Evolutionary conservation across 1,140 invertebrate species (phyloP).

Genomic region (Phthorimaea operculella): DNA sequence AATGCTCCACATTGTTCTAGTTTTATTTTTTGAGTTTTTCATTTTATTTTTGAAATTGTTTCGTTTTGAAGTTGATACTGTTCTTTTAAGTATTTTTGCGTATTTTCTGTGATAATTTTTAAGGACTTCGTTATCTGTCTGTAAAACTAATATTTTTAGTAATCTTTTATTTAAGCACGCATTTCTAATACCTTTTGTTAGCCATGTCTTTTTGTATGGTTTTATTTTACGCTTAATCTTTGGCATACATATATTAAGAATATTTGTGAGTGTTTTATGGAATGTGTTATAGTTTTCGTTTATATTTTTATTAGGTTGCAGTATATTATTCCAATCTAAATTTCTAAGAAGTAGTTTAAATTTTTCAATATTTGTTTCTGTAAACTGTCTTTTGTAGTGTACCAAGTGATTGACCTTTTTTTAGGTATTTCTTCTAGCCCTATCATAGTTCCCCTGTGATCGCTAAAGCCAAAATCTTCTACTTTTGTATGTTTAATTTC

Average conservation of each 20-base stretch:
- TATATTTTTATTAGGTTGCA: slow-evolving; percentile 7
- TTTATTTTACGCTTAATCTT: slow-evolving; percentile 13
- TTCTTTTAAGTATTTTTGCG: background rate
- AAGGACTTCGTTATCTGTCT: background rate
- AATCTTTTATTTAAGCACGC: slow-evolving; percentile 12
- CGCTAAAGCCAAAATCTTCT: slow-evolving; percentile 6
- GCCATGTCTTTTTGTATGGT: slow-evolving; percentile 13
- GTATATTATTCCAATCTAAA: background rate
- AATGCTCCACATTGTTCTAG: background rate
- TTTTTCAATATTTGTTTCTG: slow-evolving; percentile 6
- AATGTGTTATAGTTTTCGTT: slow-evolving; percentile 7
- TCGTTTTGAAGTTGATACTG: background rate
- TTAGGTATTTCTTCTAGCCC: background rate
- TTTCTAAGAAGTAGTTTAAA: slow-evolving; percentile 3
- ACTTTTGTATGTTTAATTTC: background rate
- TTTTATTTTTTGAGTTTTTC: slow-evolving; percentile 1
- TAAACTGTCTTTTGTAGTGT: background rate
- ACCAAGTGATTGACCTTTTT: slow-evolving; percentile 1
- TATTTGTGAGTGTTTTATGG: slow-evolving; percentile 7
- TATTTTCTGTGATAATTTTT: background rate
- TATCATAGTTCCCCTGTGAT: slow-evolving; percentile 4
- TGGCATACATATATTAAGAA: slow-evolving; percentile 14
- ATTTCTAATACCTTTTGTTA: slow-evolving; percentile 10
- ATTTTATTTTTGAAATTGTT: background rate
- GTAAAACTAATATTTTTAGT: slow-evolving; percentile 3